phyloP scores from a whole-genome alignment of 2,888 invertebrate genomes.

The Oligia fasciuncula region DNA sequence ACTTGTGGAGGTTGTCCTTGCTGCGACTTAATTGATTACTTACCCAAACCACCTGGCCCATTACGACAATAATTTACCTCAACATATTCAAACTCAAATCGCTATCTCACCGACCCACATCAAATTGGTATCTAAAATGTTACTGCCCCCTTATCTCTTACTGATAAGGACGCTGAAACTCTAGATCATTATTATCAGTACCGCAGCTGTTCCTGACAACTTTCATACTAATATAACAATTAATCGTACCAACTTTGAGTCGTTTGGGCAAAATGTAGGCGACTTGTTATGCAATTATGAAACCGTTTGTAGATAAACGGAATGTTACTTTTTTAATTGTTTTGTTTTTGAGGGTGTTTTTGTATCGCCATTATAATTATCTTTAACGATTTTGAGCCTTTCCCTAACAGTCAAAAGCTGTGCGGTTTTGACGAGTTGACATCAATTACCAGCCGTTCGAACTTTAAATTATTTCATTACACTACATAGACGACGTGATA shows the following conservation, averaged over 20 bases:
- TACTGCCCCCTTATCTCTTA: slow-evolving; percentile 14
- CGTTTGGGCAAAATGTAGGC: slow-evolving; percentile 43
- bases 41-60: too few species aligned
- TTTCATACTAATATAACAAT: slow-evolving; percentile 37
- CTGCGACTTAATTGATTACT: too few species aligned
- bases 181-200: slow-evolving; percentile 35
- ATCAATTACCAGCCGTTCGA: too few species aligned
- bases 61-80: background rate
- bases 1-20: too few species aligned
- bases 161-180: slow-evolving; percentile 37
- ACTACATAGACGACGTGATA: background rate
- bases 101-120: slow-evolving; percentile 10
- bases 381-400: background rate
- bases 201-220: slow-evolving; percentile 48
- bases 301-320: slow-evolving; percentile 13
- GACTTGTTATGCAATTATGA: slow-evolving; percentile 34
- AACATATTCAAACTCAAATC: slow-evolving; percentile 12
- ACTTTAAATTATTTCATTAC: background rate
- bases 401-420: background rate
- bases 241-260: slow-evolving; percentile 49
- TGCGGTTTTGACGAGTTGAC: background rate
- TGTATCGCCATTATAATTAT: background rate
- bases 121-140: slow-evolving; percentile 20
- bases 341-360: background rate
- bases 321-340: slow-evolving; percentile 15